These are phyloP conservation scores for honey bee (Apis mellifera) DNA, from an alignment of 1,140 invertebrate species.

Conservation along the genomic window DNA sequence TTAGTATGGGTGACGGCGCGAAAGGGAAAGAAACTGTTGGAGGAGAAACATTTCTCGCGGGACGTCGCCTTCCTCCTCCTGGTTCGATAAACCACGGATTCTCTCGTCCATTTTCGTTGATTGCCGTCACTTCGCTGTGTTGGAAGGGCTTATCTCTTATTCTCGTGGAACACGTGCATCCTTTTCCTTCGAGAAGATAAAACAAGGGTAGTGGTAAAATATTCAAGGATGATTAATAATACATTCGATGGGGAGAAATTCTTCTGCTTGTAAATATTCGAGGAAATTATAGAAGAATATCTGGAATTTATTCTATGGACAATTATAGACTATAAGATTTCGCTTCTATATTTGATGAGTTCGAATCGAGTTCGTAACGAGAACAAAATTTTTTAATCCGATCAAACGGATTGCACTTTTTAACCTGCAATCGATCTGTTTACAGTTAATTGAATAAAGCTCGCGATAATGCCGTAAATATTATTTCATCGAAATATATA, in stretches of 20 bases:
- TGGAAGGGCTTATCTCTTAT: too few relatives aligned
- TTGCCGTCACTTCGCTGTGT: neutral
- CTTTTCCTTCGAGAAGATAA: too few relatives aligned
- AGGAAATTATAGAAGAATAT: too few relatives aligned
- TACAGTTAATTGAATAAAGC: slow-evolving; percentile 8
- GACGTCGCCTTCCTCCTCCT: neutral
- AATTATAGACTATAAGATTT: too few relatives aligned
- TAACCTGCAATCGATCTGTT: neutral
- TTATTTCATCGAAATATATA: neutral
- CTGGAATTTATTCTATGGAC: too few relatives aligned
- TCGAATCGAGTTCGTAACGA: neutral
- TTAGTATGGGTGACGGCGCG: slow-evolving; percentile 31
- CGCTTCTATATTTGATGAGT: too few relatives aligned
- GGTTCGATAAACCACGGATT: neutral
- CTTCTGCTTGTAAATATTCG: too few relatives aligned
- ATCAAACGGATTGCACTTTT: neutral
- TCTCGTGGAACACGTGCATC: too few relatives aligned
- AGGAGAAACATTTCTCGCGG: slow-evolving; percentile 1
- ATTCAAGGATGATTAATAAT: too few relatives aligned
- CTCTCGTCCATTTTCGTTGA: neutral
- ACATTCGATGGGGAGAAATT: too few relatives aligned
- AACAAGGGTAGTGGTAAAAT: too few relatives aligned
- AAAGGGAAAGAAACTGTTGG: slow-evolving; percentile 4
- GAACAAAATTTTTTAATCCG: neutral
- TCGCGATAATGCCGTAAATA: slow-evolving; percentile 2